Percentiles rank a stretch among this genome's conserved stretches.
Conservation (phyloP, 2,113 vertebrate species). For the Petaurus breviceps region DNA sequence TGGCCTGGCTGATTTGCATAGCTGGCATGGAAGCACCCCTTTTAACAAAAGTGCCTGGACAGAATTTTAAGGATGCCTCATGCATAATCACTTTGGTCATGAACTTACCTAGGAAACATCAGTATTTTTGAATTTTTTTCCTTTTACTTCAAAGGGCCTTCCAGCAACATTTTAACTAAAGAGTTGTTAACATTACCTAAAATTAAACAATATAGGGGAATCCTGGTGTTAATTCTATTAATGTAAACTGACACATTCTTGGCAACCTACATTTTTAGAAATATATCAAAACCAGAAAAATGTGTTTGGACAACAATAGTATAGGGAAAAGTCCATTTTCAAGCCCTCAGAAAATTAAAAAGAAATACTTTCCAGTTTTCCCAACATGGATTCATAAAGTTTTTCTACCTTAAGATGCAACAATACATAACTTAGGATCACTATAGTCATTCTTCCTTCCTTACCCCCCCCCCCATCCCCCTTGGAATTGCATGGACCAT, state of each 20-base stretch:
- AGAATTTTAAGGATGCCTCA: background rate
- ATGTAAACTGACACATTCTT: background rate
- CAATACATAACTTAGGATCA: background rate
- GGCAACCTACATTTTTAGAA: background rate
- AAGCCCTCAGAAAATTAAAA: background rate
- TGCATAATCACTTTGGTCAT: background rate
- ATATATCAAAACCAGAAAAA: background rate
- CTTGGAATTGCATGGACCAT: background rate
- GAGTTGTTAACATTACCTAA: background rate
- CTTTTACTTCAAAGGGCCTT: background rate
- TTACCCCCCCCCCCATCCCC: background rate
- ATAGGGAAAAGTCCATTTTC: background rate
- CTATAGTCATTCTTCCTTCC: background rate
- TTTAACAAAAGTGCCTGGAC: background rate
- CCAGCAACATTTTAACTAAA: background rate
- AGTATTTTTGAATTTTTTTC: background rate
- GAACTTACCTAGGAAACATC: background rate
- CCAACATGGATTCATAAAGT: background rate
- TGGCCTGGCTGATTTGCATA: background rate
- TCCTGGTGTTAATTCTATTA: background rate
- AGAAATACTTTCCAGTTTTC: background rate
- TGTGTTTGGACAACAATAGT: background rate
- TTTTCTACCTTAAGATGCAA: background rate
- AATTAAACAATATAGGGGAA: background rate
- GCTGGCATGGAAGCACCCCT: background rate